phyloP scores from a whole-genome alignment of 92 coral and sea anemone genomes.

The Isaurus tuberculatus region DNA sequence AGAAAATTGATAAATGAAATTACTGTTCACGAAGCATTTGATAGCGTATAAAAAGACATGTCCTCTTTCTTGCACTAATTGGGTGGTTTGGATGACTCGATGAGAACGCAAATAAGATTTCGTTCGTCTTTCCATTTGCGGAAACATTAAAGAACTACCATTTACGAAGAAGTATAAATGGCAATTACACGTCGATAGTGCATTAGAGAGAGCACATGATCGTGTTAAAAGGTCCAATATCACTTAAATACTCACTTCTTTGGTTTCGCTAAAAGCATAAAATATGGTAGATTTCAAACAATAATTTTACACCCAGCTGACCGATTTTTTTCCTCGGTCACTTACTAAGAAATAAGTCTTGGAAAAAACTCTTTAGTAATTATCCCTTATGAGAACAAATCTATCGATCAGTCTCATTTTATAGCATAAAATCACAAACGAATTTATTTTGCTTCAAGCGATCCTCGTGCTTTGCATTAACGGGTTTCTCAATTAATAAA shows the following conservation, averaged over 20 bases:
- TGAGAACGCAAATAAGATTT: slow-evolving; percentile 42
- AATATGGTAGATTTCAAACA: background rate
- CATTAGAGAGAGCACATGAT: background rate
- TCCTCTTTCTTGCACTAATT: slow-evolving; percentile 11
- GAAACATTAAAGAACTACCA: slow-evolving; percentile 36
- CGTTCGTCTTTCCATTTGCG: slow-evolving; percentile 35
- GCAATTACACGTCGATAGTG: background rate
- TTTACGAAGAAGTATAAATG: slow-evolving; percentile 17
- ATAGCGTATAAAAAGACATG: background rate
- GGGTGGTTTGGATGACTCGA: slow-evolving; percentile 9
- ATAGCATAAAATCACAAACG: background rate
- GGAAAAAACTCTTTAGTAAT: background rate
- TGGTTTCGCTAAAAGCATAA: slow-evolving; percentile 30
- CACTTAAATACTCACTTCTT: slow-evolving; percentile 3
- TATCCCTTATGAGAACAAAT: background rate
- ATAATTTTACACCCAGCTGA: background rate
- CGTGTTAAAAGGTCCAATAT: slow-evolving; percentile 1
- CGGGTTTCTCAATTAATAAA: background rate
- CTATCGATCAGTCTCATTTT: background rate
- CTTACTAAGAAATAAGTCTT: background rate
- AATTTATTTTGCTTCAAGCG: slow-evolving; percentile 2
- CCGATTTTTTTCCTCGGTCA: background rate
- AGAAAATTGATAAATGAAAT: background rate
- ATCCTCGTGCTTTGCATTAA: slow-evolving; percentile 6
- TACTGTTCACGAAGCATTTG: background rate